Conservation (phyloP, 1,140 invertebrate species). For the Bactericera cockerelli region DNA sequence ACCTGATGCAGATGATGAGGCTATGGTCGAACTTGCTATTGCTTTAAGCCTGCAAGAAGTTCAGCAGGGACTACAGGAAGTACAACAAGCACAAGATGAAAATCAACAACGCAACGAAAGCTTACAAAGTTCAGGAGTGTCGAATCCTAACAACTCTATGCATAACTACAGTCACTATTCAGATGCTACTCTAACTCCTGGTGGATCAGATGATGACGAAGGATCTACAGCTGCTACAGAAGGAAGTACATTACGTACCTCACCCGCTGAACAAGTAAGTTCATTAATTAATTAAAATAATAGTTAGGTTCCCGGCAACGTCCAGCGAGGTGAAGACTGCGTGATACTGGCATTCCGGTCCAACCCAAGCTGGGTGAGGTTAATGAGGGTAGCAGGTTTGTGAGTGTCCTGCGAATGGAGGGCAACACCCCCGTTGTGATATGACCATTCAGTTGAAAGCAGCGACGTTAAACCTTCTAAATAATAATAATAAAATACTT, state of each 20-base stretch:
- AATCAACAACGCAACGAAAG: slow-evolving; percentile 16
- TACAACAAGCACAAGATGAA: not conserved
- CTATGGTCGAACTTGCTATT: slow-evolving; percentile 91
- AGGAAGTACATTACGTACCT: slow-evolving; percentile 76
- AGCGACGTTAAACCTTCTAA: no score
- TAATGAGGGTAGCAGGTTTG: no score
- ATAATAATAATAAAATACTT: not conserved
- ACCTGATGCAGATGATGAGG: slow-evolving; percentile 84
- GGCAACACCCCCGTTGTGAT: no score
- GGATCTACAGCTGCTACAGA: slow-evolving; percentile 85
- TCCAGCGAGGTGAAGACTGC: no score
- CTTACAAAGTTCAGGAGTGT: slow-evolving; percentile 9
- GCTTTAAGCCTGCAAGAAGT: slow-evolving; percentile 75
- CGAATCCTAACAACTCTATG: not conserved
- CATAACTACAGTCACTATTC: slow-evolving; percentile 44
- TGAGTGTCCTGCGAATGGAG: no score
- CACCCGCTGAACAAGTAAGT: slow-evolving; percentile 61
- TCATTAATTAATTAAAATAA: not conserved
- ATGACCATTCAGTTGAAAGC: no score
- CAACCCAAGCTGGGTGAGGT: no score
- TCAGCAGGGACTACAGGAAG: slow-evolving; percentile 1
- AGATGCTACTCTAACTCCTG: slow-evolving; percentile 64
- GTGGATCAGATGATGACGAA: slow-evolving; percentile 90
- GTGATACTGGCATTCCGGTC: no score
- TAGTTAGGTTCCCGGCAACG: no score